Percentiles rank a stretch among this genome's conserved stretches.
Evolutionary conservation across 2,888 invertebrate genomes (phyloP).

Genomic region (Meloe dianella): DNA sequence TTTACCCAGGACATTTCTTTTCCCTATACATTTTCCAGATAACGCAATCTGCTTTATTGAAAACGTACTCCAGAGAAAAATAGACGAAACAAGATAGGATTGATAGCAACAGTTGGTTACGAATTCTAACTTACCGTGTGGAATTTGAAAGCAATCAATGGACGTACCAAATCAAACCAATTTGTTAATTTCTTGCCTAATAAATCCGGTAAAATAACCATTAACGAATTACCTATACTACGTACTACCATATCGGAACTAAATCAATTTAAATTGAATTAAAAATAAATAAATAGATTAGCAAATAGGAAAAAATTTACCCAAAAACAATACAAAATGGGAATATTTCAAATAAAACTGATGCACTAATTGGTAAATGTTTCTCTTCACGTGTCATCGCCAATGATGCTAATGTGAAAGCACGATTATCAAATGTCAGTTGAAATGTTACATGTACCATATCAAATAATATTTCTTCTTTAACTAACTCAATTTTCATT

Average conservation of each 20-base stretch:
- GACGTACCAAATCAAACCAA: slow-evolving; percentile 90
- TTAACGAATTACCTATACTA: slow-evolving; percentile 88
- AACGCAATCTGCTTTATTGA: too few relatives aligned
- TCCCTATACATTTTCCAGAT: too few relatives aligned
- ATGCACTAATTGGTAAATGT: slow-evolving; percentile 86
- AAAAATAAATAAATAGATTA: slow-evolving; percentile 1
- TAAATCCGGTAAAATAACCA: slow-evolving; percentile 87
- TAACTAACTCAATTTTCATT: slow-evolving; percentile 87
- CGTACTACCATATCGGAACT: slow-evolving; percentile 87
- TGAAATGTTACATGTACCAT: slow-evolving; percentile 94
- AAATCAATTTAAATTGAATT: slow-evolving; percentile 22
- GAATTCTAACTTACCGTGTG: slow-evolving; percentile 91
- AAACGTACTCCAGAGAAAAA: too few relatives aligned
- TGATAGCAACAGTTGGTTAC: too few relatives aligned
- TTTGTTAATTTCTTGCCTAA: slow-evolving; percentile 89
- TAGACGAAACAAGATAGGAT: too few relatives aligned
- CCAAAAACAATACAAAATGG: slow-evolving; percentile 98
- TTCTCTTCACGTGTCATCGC: slow-evolving; percentile 88
- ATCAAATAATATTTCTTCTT: slow-evolving; percentile 86
- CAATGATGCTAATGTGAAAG: slow-evolving; percentile 82
- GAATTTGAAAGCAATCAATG: slow-evolving; percentile 93
- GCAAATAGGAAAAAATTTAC: slow-evolving; percentile 61
- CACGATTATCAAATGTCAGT: slow-evolving; percentile 92
- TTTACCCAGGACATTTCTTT: too few relatives aligned
- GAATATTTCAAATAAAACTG: slow-evolving; percentile 93